Conservation (phyloP, 2,888 invertebrate species). For the Lasioglossum leucozonium region DNA sequence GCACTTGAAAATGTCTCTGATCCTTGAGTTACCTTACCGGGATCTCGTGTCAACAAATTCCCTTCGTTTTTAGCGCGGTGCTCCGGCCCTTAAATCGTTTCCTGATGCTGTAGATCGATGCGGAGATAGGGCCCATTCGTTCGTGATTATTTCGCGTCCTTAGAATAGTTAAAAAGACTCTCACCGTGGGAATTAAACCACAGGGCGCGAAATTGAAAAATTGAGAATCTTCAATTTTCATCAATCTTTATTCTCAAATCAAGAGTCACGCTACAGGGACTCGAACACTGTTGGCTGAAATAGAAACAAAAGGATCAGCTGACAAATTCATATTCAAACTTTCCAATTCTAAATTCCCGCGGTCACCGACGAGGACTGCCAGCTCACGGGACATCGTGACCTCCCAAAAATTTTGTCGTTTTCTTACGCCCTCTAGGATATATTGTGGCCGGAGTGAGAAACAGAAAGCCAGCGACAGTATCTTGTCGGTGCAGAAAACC, state of each 20-base stretch:
- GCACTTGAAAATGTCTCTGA: constrained; percentile 63
- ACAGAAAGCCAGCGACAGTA: too few species aligned
- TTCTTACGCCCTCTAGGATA: too few species aligned
- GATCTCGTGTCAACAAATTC: constrained; percentile 68
- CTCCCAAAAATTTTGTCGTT: too few species aligned
- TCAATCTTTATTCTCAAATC: too few species aligned
- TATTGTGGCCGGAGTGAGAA: too few species aligned
- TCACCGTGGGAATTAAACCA: background rate
- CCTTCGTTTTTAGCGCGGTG: constrained; percentile 31
- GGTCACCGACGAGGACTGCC: too few species aligned
- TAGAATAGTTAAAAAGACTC: background rate
- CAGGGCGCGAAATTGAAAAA: background rate
- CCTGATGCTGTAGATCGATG: background rate
- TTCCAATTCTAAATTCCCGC: background rate
- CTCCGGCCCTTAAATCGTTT: background rate
- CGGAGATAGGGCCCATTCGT: background rate
- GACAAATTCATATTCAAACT: background rate
- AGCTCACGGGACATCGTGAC: too few species aligned
- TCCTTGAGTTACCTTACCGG: constrained; percentile 64
- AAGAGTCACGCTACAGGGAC: too few species aligned
- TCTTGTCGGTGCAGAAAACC: too few species aligned
- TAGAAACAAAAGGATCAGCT: too few species aligned
- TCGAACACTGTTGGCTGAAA: too few species aligned
- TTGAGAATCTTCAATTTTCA: background rate
- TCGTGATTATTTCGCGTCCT: background rate